Evolutionary conservation across 1,140 invertebrate genomes (phyloP).

Genomic region (Phthorimaea operculella): DNA sequence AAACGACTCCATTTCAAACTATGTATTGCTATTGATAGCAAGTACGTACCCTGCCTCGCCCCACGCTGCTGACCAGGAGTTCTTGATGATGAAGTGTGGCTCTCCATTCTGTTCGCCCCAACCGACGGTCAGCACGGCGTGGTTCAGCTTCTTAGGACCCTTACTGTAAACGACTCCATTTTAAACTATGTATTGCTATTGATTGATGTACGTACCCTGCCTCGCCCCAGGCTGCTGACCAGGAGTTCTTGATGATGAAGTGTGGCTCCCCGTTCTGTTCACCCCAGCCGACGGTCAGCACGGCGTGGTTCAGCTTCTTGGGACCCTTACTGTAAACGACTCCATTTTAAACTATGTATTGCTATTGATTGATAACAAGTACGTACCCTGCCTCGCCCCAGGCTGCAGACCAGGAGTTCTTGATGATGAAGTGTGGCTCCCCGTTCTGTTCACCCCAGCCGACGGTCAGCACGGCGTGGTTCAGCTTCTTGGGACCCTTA

Average conservation of each 20-base stretch:
- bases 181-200: too few species aligned
- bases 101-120: slow-evolving; percentile 32
- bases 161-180: too few species aligned
- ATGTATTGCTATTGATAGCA: too few species aligned
- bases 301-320: too few species aligned
- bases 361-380: slow-evolving; percentile 9
- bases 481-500: too few species aligned
- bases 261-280: slow-evolving; percentile 24
- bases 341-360: too few species aligned
- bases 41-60: slow-evolving; percentile 38
- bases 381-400: slow-evolving; percentile 42
- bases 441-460: slow-evolving; percentile 34
- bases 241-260: slow-evolving; percentile 53
- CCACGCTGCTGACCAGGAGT: slow-evolving; percentile 44
- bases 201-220: slow-evolving; percentile 34
- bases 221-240: slow-evolving; percentile 40
- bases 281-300: slow-evolving; percentile 48
- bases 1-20: too few species aligned
- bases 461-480: slow-evolving; percentile 48
- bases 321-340: too few species aligned
- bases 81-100: slow-evolving; percentile 45
- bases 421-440: slow-evolving; percentile 40
- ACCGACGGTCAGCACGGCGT: slow-evolving; percentile 48
- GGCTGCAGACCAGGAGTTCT: slow-evolving; percentile 46
- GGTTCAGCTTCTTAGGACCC: slow-evolving; percentile 22